phyloP scores from a whole-genome alignment of 92 coral and sea anemone genomes.

The Anthopleura xanthogrammica region DNA sequence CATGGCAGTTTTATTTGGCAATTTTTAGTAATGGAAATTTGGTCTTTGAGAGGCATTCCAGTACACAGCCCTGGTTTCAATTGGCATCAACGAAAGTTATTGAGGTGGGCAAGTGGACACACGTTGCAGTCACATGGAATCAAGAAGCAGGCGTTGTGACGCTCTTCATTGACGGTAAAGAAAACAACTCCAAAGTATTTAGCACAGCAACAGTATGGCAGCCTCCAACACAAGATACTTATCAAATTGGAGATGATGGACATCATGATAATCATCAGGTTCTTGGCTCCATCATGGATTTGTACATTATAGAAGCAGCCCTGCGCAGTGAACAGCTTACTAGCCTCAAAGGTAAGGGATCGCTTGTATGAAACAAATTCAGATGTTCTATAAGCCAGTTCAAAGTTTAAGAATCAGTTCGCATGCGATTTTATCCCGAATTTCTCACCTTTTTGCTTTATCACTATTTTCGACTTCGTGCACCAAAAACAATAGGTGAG shows the following conservation, averaged over 20 bases:
- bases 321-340: neutral
- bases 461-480: too few species aligned
- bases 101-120: neutral
- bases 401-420: too few species aligned
- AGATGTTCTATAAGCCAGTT: too few species aligned
- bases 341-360: neutral
- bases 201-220: neutral
- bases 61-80: neutral
- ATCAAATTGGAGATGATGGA: conserved; percentile 10
- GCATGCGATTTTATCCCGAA: too few species aligned
- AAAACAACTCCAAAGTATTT: neutral
- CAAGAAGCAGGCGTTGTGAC: neutral
- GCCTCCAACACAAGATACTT: neutral
- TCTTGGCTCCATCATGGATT: conserved; percentile 11
- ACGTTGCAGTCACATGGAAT: too few species aligned
- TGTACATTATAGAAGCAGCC: conserved; percentile 8
- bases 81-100: neutral
- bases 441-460: too few species aligned
- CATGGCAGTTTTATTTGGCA: neutral
- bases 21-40: neutral
- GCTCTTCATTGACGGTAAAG: conserved; percentile 4
- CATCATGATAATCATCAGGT: neutral
- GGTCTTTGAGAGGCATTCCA: neutral
- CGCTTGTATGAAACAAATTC: too few species aligned
- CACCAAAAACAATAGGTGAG: too few species aligned